phyloP scores from a whole-genome alignment of 1,140 invertebrate species.

The Drosophila littoralis region DNA sequence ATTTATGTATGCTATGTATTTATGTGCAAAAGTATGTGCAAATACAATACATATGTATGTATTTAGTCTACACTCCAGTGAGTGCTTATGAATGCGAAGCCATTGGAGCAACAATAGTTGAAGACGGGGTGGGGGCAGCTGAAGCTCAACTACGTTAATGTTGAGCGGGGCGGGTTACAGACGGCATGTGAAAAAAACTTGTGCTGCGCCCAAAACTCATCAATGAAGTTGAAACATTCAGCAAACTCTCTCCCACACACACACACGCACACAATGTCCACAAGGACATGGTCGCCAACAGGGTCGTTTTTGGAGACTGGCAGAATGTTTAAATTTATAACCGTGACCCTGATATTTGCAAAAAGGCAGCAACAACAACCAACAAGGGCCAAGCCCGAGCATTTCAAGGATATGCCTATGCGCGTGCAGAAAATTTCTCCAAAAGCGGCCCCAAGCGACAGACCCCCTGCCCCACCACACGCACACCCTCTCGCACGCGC shows the following conservation, averaged over 20 bases:
- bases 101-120: conserved; percentile 37
- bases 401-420: conserved; percentile 79
- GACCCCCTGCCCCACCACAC: conserved; percentile 10
- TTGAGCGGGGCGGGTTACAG: conserved; percentile 26
- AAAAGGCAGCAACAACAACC: conserved; percentile 38
- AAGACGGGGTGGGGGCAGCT: conserved; percentile 12
- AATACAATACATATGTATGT: conserved; percentile 3
- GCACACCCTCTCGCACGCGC: neutral
- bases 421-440: conserved; percentile 80
- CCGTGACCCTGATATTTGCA: conserved; percentile 84
- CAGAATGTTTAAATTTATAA: conserved; percentile 83
- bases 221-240: conserved; percentile 60
- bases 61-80: conserved; percentile 38
- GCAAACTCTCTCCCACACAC: conserved; percentile 32
- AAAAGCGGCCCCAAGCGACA: conserved; percentile 50
- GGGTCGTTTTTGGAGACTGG: conserved; percentile 71
- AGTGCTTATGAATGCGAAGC: conserved; percentile 57
- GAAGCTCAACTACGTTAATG: conserved; percentile 42
- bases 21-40: conserved; percentile 1
- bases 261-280: conserved; percentile 5
- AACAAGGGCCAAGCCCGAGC: conserved; percentile 42
- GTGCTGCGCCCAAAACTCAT: conserved; percentile 55
- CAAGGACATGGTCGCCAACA: conserved; percentile 47
- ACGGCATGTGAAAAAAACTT: conserved; percentile 11
- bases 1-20: conserved; percentile 13